phyloP scores from a whole-genome alignment of 2,888 invertebrate species.

The Xylocampa areola region DNA sequence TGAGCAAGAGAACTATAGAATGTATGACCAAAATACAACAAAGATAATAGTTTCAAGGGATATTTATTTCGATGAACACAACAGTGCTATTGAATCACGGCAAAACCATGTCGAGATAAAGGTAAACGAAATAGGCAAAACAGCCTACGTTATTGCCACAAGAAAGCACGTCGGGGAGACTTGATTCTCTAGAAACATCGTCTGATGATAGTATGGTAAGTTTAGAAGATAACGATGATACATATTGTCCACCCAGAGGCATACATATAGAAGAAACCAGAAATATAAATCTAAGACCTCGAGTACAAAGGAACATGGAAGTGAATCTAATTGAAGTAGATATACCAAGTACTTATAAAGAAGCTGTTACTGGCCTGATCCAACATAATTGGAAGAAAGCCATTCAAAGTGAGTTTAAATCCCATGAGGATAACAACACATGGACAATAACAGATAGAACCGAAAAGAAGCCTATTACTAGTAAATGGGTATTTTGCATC shows the following conservation, averaged over 20 bases:
- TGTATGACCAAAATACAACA: no score
- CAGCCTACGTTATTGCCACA: no score
- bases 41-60: no score
- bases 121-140: no score
- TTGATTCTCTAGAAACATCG: not conserved
- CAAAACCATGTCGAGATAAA: no score
- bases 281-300: constrained; percentile 47
- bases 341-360: constrained; percentile 49
- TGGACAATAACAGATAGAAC: constrained; percentile 43
- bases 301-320: constrained; percentile 46
- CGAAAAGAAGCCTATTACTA: constrained; percentile 41
- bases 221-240: constrained; percentile 33
- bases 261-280: not conserved
- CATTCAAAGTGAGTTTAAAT: constrained; percentile 48
- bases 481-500: constrained; percentile 57
- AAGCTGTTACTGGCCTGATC: constrained; percentile 48
- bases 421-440: constrained; percentile 52
- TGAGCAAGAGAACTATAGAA: no score
- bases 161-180: no score
- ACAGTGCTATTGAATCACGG: no score
- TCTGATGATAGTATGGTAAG: constrained; percentile 43
- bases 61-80: no score
- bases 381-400: constrained; percentile 48
- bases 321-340: constrained; percentile 49
- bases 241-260: constrained; percentile 53